Percentiles rank a stretch among this genome's conserved stretches.
Evolutionary conservation across 2,797 vertebrate genomes (phyloP).

Genomic region (Acestrorhynchus altus): DNA sequence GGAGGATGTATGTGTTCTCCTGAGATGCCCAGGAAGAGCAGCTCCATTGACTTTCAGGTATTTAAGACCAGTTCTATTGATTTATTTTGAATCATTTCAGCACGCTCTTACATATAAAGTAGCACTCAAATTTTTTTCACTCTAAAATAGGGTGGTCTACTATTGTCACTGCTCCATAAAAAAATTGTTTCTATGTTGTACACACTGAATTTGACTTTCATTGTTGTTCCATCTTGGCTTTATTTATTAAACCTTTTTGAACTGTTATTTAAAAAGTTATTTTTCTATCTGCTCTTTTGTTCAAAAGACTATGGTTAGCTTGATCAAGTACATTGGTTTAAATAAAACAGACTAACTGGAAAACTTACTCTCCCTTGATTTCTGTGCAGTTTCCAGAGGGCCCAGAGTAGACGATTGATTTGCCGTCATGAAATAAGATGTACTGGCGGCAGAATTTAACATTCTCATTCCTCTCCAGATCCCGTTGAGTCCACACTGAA

Average conservation of each 20-base stretch:
- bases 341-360: background rate
- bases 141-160: too few species aligned
- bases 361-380: constrained; percentile 92
- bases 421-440: constrained; percentile 91
- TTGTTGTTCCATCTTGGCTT: background rate
- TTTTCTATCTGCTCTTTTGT: background rate
- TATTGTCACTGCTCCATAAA: too few species aligned
- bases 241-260: background rate
- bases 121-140: too few species aligned
- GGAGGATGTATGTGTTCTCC: too few species aligned
- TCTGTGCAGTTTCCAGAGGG: constrained; percentile 93
- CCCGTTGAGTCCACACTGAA: constrained; percentile 92
- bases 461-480: constrained; percentile 90
- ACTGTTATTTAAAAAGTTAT: too few species aligned
- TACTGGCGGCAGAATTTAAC: constrained; percentile 95
- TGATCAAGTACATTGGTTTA: background rate
- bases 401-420: constrained; percentile 88
- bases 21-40: too few species aligned
- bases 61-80: too few species aligned
- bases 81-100: too few species aligned
- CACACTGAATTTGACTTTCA: too few species aligned
- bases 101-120: too few species aligned
- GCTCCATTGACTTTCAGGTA: too few species aligned
- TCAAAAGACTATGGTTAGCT: background rate
- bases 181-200: too few species aligned